A percentile compares a stretch with the other conserved stretches of the same genome.
Evolutionary conservation across 2,888 invertebrate genomes (phyloP).

Genomic region (Habroteleia sp.): DNA sequence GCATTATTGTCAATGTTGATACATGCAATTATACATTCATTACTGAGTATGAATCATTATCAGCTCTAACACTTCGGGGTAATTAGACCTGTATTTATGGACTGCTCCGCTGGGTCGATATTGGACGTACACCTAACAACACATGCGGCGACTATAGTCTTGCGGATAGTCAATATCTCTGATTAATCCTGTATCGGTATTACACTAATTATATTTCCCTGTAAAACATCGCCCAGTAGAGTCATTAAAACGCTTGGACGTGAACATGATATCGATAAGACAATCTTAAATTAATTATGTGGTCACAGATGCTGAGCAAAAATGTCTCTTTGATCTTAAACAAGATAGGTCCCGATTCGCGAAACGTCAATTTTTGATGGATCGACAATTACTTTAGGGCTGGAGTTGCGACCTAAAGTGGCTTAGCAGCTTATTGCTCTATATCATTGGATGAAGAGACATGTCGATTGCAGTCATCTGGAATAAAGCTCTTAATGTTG

Average conservation of each 20-base stretch:
- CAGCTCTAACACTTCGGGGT: conserved; percentile 50
- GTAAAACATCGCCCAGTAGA: conserved; percentile 39
- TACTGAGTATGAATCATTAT: conserved; percentile 47
- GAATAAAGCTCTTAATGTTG: conserved; percentile 42
- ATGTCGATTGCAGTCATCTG: conserved; percentile 28
- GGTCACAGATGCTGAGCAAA: neutral
- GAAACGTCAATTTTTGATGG: conserved; percentile 34
- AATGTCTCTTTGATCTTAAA: conserved; percentile 22
- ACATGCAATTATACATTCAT: conserved; percentile 53
- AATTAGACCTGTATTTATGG: conserved; percentile 54
- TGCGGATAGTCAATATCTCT: conserved; percentile 54
- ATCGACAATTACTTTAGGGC: conserved; percentile 12
- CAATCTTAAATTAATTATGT: conserved; percentile 12
- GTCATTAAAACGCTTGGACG: conserved; percentile 18
- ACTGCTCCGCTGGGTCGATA: conserved; percentile 51
- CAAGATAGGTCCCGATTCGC: neutral
- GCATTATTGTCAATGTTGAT: conserved; percentile 54
- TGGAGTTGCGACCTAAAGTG: conserved; percentile 1
- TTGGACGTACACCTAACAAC: conserved; percentile 49
- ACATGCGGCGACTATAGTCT: conserved; percentile 53
- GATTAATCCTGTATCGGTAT: conserved; percentile 53
- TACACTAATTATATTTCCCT: conserved; percentile 44
- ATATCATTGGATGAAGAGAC: conserved; percentile 25
- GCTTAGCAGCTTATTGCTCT: conserved; percentile 31
- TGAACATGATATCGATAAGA: neutral